Conservation (phyloP, 2,113 vertebrate genomes). For the Psammodynastes pulverulentus region DNA sequence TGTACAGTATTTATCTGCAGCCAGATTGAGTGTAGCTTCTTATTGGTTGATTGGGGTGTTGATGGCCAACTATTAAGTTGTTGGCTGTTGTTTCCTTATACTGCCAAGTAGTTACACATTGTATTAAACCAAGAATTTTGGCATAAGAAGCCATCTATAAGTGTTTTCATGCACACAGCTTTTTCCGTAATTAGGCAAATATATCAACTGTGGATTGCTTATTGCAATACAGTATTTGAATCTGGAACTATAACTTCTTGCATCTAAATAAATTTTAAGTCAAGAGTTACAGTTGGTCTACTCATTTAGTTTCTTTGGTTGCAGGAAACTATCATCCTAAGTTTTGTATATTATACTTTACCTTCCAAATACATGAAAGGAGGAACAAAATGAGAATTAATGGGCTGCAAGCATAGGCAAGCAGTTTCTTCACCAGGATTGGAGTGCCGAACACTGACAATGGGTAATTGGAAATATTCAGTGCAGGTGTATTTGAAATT, state of each 20-base stretch:
- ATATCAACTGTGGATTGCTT: not conserved
- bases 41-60: not conserved
- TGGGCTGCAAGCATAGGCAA: not conserved
- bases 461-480: not conserved
- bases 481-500: not conserved
- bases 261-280: not conserved
- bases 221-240: not conserved
- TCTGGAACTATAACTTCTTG: not conserved
- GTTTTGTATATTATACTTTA: not conserved
- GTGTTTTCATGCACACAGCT: not conserved
- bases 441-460: not conserved
- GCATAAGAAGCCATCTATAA: no score
- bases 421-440: not conserved
- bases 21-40: not conserved
- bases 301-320: not conserved
- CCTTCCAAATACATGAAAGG: not conserved
- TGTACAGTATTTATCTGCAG: not conserved
- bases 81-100: not conserved
- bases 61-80: not conserved
- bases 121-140: not conserved
- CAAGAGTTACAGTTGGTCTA: not conserved
- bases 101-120: not conserved
- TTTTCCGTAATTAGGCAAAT: not conserved
- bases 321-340: not conserved
- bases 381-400: not conserved